A percentile compares a stretch with the other conserved stretches of the same genome.
Evolutionary conservation across 2,113 vertebrate species (phyloP).

Genomic region (Casuarius casuarius): DNA sequence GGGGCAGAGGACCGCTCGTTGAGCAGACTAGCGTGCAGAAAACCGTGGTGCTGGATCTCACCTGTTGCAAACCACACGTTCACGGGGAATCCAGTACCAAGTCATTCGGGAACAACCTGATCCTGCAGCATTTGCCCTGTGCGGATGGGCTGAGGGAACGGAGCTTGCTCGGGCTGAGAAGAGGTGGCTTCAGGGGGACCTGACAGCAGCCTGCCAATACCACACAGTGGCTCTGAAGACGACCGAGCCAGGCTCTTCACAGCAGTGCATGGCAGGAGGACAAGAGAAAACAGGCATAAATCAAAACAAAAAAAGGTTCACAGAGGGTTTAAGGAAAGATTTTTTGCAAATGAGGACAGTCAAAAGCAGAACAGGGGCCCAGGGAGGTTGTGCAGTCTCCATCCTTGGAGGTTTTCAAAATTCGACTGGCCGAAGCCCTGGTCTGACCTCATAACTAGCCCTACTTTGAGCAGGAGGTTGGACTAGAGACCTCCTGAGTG

Average conservation of each 20-base stretch:
- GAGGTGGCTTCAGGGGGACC: neutral
- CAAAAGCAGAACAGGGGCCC: no score
- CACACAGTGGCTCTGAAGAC: accelerated
- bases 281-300: neutral
- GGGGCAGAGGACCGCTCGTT: neutral
- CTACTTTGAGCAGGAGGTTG: no score
- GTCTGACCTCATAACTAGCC: no score
- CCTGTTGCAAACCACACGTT: neutral
- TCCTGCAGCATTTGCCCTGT: neutral
- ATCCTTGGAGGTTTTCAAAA: no score
- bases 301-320: neutral
- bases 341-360: no score
- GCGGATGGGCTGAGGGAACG: neutral
- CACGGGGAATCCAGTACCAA: neutral
- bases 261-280: neutral
- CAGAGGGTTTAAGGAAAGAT: no score
- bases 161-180: neutral
- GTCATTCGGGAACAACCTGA: neutral
- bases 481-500: no score
- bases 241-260: neutral
- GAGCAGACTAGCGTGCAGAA: accelerated
- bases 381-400: no score
- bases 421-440: no score
- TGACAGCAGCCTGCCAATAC: accelerated
- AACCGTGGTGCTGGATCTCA: neutral